Evolutionary conservation across 2,888 invertebrate genomes (phyloP).

Genomic region (Polymixis lichenea): DNA sequence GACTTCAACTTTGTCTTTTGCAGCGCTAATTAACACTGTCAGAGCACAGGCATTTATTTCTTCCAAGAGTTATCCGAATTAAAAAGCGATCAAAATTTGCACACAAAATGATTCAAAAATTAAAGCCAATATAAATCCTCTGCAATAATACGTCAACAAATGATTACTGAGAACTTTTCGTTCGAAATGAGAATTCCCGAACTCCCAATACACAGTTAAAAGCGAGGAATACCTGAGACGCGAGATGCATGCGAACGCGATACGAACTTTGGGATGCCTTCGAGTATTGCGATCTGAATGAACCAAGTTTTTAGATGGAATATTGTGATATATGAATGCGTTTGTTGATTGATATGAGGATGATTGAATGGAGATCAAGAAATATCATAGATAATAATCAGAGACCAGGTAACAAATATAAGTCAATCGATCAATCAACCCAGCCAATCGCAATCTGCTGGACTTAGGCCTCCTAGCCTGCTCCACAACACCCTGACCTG

Average conservation of each 20-base stretch:
- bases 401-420: not conserved
- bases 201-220: slow-evolving; percentile 61
- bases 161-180: slow-evolving; percentile 35
- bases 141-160: slow-evolving; percentile 32
- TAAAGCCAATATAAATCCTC: not conserved
- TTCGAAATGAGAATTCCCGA: slow-evolving; percentile 64
- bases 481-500: no score
- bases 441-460: no score
- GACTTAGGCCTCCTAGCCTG: no score
- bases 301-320: slow-evolving; percentile 73
- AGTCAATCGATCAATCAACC: no score
- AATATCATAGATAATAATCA: not conserved
- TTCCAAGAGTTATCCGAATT: not conserved
- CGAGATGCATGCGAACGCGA: slow-evolving; percentile 41
- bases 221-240: slow-evolving; percentile 62
- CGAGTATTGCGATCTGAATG: slow-evolving; percentile 69
- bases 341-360: not conserved
- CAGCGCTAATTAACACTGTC: not conserved
- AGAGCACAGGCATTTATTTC: not conserved
- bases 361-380: not conserved
- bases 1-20: not conserved
- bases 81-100: not conserved
- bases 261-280: slow-evolving; percentile 71
- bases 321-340: slow-evolving; percentile 33
- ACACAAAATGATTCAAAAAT: not conserved